A percentile compares a stretch with the other conserved stretches of the same genome.
Conservation (phyloP, 2,113 vertebrate species). For the Eulemur rufifrons region DNA sequence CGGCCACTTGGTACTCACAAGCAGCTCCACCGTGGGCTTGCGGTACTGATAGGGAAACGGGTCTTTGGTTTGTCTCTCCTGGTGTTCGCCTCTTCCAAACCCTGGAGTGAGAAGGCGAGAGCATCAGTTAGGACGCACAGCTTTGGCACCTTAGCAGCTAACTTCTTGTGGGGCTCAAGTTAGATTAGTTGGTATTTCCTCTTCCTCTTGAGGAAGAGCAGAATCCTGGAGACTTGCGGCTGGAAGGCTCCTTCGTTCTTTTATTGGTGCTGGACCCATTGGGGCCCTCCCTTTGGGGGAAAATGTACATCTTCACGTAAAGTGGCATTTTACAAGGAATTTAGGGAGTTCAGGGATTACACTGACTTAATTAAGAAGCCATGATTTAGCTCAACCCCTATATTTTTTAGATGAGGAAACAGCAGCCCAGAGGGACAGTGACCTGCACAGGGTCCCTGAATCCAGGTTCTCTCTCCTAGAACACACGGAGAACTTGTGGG, state of each 20-base stretch:
- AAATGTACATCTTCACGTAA: neutral
- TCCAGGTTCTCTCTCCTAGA: neutral
- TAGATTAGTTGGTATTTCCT: neutral
- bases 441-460: neutral
- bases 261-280: neutral
- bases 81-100: conserved; percentile 64
- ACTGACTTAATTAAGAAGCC: neutral
- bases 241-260: neutral
- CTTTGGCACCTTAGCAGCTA: neutral
- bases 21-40: conserved; percentile 51
- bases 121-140: too few species aligned
- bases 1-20: conserved; percentile 14
- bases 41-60: neutral
- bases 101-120: conserved; percentile 48
- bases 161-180: neutral
- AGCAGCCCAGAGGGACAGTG: neutral
- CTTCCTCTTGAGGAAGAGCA: neutral
- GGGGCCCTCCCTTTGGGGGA: neutral
- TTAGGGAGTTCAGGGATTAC: neutral
- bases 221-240: neutral
- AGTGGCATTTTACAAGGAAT: neutral
- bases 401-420: neutral
- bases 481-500: neutral
- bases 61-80: conserved; percentile 56
- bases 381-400: neutral